Base-by-base conservation (phyloP, 2,113 vertebrate genomes). In the Microcebus tavaratra region DNA sequence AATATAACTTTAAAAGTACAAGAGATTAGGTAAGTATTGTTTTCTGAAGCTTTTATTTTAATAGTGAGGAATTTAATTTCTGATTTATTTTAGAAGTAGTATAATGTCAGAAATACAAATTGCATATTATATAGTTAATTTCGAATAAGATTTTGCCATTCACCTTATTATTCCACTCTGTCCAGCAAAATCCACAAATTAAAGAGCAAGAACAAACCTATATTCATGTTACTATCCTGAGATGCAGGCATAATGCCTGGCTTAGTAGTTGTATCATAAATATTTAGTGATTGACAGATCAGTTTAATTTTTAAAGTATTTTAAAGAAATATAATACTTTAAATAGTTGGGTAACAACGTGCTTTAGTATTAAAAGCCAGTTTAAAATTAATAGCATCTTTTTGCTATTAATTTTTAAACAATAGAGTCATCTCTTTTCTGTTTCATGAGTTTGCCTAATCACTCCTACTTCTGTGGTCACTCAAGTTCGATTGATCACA, bases 101-200 rank as follows among this genome's bases (percentile, higher is more conserved):
- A 61, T 67, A 59, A 78, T 89, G 75, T 31, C 59, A 55, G 18
- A 92, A 90, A 34, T 79, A 91, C 36, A 23, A 95, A 78, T 73
- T 82, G 65, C 72, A 34, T 67, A 8, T 31, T 89, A 25, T 94
- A 0, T 73, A 59, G 76, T 91, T 88, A 70, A 92, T 90, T 70
- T 12, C 95, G 67, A 88, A 36, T 92, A 93, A 92, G 31, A 86
- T 82, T 89, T 88, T 92, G 31, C 53, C 68, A 6, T 90, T 94
- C 20, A 63, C 13, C 13, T 85, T 86, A 31, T 75, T 86, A 42
- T 17, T 87, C n/a, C 55, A 25, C 7, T 50, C 21, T 92, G 2
- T 91, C 27, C 57, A 90, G 6, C 67, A 89, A 91, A 88, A 76
- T 39, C 39, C 39, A 85, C 57, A 91, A 73, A 91, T 31, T 94